phyloP scores from a whole-genome alignment of 2,888 invertebrate species.

The Epistrophella euchroma region DNA sequence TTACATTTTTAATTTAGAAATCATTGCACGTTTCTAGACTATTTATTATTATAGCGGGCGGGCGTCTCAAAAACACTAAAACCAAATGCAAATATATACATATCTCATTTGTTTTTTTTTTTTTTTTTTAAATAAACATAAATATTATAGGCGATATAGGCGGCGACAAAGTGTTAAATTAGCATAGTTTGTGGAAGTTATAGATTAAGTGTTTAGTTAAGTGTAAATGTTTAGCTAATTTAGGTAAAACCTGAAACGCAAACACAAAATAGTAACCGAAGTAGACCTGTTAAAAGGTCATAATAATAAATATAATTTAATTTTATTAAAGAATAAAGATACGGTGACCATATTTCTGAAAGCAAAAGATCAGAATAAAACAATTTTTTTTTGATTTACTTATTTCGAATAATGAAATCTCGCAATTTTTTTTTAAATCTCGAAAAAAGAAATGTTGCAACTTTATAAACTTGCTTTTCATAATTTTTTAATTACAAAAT shows the following conservation, averaged over 20 bases:
- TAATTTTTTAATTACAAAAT: too few species aligned
- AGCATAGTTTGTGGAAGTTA: not conserved
- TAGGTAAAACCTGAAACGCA: not conserved
- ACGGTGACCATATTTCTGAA: not conserved
- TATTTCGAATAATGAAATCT: too few species aligned
- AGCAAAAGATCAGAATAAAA: too few species aligned
- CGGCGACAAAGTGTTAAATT: not conserved
- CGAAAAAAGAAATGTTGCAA: too few species aligned
- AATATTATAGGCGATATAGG: not conserved
- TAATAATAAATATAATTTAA: not conserved
- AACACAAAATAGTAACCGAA: not conserved
- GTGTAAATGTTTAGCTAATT: not conserved
- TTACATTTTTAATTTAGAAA: not conserved
- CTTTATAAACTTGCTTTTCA: too few species aligned
- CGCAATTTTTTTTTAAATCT: too few species aligned
- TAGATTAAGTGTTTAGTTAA: not conserved
- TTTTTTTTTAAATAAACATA: not conserved
- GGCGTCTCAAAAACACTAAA: not conserved
- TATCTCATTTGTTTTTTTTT: not conserved
- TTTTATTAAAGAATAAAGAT: not conserved
- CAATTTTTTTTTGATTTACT: too few species aligned
- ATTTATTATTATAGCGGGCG: not conserved
- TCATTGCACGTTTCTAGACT: conserved; percentile 1
- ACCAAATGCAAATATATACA: not conserved
- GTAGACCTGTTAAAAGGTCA: not conserved